phyloP scores from a whole-genome alignment of 2,113 vertebrate species.

The Pseudopipra pipra region DNA sequence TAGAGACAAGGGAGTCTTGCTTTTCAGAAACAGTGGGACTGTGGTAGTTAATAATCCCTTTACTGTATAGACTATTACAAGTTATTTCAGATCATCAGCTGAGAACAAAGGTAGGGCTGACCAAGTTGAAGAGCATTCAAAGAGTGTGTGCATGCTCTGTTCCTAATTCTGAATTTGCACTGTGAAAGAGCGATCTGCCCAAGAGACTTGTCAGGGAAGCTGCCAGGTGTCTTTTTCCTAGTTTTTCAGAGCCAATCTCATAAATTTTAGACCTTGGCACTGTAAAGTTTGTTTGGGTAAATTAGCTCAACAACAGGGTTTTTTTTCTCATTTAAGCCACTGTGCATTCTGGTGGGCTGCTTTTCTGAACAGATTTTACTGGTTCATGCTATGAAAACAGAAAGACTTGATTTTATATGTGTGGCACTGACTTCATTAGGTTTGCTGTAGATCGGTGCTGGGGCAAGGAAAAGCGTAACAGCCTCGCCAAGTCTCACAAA shows the following conservation, averaged over 20 bases:
- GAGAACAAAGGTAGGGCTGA: neutral
- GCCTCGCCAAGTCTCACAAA: neutral
- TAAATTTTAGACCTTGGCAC: neutral
- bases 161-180: neutral
- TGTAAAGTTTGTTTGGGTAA: neutral
- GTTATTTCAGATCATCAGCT: neutral
- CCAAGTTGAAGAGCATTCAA: neutral
- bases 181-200: neutral
- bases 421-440: neutral
- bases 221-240: neutral
- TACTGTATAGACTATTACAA: neutral
- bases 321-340: neutral
- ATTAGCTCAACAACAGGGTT: neutral
- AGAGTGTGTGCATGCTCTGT: neutral
- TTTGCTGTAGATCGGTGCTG: neutral
- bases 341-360: rapidly evolving
- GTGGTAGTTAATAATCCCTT: neutral
- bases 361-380: neutral
- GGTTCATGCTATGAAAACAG: neutral
- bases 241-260: neutral
- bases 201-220: neutral
- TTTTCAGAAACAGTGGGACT: neutral
- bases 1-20: neutral
- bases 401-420: neutral
- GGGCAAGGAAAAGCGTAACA: neutral